phyloP scores from a whole-genome alignment of 1,140 invertebrate species.

The Drosophila ananassae region DNA sequence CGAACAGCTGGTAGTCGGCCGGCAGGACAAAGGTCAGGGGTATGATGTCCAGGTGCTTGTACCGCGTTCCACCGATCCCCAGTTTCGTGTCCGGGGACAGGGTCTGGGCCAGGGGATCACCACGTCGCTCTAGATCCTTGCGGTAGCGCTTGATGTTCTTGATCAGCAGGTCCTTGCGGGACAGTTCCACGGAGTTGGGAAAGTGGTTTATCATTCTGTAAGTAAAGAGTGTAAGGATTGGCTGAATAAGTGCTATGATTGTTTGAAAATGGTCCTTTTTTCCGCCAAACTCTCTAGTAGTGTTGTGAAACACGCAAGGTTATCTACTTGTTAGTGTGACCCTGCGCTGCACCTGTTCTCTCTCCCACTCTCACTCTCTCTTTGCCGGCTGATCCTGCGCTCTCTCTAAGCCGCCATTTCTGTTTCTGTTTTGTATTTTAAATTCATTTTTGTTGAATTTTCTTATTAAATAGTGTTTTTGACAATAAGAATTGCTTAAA shows the following conservation, averaged over 20 bases:
- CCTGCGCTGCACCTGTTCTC: background rate
- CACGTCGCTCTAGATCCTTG: constrained; percentile 95
- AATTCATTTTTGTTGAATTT: too few relatives aligned
- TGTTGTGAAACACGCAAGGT: background rate
- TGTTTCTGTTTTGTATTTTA: too few relatives aligned
- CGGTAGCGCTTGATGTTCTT: constrained; percentile 98
- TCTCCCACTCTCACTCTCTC: background rate
- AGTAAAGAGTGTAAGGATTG: background rate
- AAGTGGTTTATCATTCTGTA: constrained; percentile 92
- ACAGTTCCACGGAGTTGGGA: constrained; percentile 97
- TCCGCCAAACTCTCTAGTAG: background rate
- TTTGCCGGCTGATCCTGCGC: background rate
- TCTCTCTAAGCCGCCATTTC: background rate
- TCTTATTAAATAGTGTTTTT: background rate
- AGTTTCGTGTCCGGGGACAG: constrained; percentile 85
- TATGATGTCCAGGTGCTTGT: constrained; percentile 94
- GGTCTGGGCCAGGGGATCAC: constrained; percentile 92
- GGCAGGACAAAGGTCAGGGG: constrained; percentile 97
- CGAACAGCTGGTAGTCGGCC: constrained; percentile 96
- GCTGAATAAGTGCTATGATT: too few relatives aligned
- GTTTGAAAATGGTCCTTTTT: too few relatives aligned
- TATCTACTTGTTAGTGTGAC: background rate
- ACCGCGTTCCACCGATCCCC: constrained; percentile 89
- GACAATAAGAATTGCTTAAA: background rate
- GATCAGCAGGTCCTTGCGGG: constrained; percentile 96